Evolutionary conservation across 2,888 invertebrate genomes (phyloP), one percentile per base, ranked within the genome.

Genomic region (Brachyptera risi): DNA sequence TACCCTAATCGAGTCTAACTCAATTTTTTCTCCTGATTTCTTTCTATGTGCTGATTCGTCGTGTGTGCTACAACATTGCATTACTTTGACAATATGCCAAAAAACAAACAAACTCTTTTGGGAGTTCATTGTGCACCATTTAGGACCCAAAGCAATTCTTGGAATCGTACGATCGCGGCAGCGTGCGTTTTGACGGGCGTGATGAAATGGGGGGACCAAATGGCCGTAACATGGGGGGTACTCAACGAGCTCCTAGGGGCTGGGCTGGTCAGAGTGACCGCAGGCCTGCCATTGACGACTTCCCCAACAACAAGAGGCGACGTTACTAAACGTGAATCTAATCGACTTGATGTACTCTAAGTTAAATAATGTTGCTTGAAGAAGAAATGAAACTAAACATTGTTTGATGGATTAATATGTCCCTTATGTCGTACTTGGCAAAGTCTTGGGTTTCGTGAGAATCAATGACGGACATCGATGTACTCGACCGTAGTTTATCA

Each of bases 291-390:
- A 66, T 64, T 27, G 84, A 84, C 67, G 84, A 84, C 77, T 84
- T 77, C 74, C 83, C 83, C 71, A n/a, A n/a, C n/a, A 81, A 80
- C 76, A 84, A 84, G 77, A 80, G 84, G 68, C 81, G 84, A 72
- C 83, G 84, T 67, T 84, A 80, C 74, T 84, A 80, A 78, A n/a
- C n/a, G n/a, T n/a, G n/a, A n/a, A n/a, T n/a, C n/a, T n/a, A n/a
- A n/a, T n/a, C n/a, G n/a, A n/a, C n/a, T n/a, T n/a, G n/a, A n/a
- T n/a, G n/a, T n/a, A n/a, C n/a, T n/a, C n/a, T n/a, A n/a, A n/a
- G n/a, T n/a, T n/a, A n/a, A n/a, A n/a, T n/a, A n/a, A n/a, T n/a
- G n/a, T n/a, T n/a, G n/a, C n/a, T n/a, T n/a, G n/a, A n/a, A n/a
- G n/a, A n/a, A n/a, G n/a, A n/a, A n/a, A n/a, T n/a, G n/a, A n/a